Evolutionary conservation across 2,888 invertebrate species (phyloP).

Genomic region (Mesopsocus fuscifrons): DNA sequence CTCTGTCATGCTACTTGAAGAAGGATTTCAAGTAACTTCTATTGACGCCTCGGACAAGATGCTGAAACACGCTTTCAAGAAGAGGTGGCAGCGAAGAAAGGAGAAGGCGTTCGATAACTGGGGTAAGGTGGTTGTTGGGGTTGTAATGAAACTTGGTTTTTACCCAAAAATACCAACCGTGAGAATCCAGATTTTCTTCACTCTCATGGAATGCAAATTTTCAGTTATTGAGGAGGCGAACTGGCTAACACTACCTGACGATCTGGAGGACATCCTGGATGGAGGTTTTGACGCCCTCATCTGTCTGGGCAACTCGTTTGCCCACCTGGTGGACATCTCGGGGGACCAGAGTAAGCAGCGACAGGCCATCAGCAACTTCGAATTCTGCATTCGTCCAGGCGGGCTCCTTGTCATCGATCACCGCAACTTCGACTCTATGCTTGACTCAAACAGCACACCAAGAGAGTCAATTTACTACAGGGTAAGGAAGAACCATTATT

Average conservation of each 20-base stretch:
- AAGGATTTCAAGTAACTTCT: slow-evolving; percentile 70
- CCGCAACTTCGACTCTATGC: slow-evolving; percentile 70
- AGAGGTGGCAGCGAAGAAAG: slow-evolving; percentile 65
- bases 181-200: too few relatives aligned
- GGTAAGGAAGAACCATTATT: slow-evolving; percentile 38
- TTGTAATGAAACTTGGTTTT: too few relatives aligned
- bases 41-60: slow-evolving; percentile 85
- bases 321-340: slow-evolving; percentile 62
- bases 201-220: too few relatives aligned
- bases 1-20: slow-evolving; percentile 71
- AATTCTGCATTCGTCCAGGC: slow-evolving; percentile 64
- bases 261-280: slow-evolving; percentile 39
- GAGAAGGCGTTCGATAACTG: slow-evolving; percentile 63
- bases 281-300: slow-evolving; percentile 72
- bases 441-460: slow-evolving; percentile 56
- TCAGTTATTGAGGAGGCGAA: slow-evolving; percentile 81
- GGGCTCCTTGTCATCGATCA: slow-evolving; percentile 74
- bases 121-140: slow-evolving; percentile 36
- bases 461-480: slow-evolving; percentile 77
- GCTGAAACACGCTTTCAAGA: slow-evolving; percentile 73
- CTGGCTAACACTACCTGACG: slow-evolving; percentile 63
- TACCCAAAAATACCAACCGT: too few relatives aligned
- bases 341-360: slow-evolving; percentile 65
- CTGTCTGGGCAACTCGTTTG: slow-evolving; percentile 80
- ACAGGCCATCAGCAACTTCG: slow-evolving; percentile 58